Percentiles rank a stretch among this genome's conserved stretches.
Evolutionary conservation across 2,113 vertebrate genomes (phyloP).

Genomic region (Neogale vison): DNA sequence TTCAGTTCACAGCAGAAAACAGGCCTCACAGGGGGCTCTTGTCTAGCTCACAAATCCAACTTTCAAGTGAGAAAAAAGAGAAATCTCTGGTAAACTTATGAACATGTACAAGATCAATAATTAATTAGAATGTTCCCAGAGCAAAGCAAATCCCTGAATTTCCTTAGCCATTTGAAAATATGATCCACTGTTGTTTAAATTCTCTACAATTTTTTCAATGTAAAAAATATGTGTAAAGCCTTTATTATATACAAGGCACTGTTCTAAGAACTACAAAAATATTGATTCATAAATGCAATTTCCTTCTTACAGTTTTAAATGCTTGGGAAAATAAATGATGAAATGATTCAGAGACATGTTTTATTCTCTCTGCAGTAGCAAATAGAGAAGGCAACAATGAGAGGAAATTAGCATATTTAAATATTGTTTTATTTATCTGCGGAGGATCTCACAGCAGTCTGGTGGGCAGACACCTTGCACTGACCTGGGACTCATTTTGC

Average conservation of each 20-base stretch:
- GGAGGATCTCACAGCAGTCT: not conserved
- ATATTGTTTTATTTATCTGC: not conserved
- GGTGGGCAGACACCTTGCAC: not conserved
- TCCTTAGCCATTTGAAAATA: conserved; percentile 15
- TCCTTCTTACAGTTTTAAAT: not conserved
- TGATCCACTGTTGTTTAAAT: not conserved
- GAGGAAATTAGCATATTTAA: not conserved
- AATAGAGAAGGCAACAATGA: not conserved
- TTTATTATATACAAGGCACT: not conserved
- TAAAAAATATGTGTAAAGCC: not conserved
- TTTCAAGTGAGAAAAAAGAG: conserved; percentile 45
- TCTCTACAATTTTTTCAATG: conserved; percentile 1
- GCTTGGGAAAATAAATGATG: not conserved
- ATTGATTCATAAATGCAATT: not conserved
- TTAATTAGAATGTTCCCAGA: conserved; percentile 36
- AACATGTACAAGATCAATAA: conserved; percentile 31
- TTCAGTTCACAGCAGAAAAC: conserved; percentile 29
- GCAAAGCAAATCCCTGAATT: not conserved
- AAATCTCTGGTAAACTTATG: not conserved
- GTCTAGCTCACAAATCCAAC: conserved; percentile 22
- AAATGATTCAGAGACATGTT: not conserved
- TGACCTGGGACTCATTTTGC: not conserved
- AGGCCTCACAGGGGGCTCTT: not conserved
- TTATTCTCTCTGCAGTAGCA: conserved; percentile 21
- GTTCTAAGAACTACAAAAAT: not conserved